These are phyloP conservation scores for Oligia latruncula DNA, from an alignment of 2,888 invertebrate genomes.

Conservation along the genomic window DNA sequence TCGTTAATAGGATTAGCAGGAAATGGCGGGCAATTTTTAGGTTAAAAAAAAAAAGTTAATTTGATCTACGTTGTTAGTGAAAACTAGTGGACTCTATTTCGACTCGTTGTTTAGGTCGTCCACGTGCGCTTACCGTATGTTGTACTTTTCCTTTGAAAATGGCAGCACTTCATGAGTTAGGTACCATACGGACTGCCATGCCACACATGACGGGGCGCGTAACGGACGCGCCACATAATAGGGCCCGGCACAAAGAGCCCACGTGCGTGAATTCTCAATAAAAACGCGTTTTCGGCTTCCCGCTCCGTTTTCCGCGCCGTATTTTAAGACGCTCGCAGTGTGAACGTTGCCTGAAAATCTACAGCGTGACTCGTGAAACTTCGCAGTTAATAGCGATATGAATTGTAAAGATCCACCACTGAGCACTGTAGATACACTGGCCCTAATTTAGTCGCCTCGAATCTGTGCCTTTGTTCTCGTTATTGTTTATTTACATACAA, in stretches of 20 bases:
- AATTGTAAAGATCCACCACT: neutral
- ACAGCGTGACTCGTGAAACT: neutral
- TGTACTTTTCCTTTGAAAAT: neutral
- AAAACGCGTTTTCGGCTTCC: neutral
- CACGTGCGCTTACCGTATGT: neutral
- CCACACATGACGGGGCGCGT: neutral
- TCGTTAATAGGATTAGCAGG: neutral
- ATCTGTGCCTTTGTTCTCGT: neutral
- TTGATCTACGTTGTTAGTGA: neutral
- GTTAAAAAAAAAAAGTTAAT: neutral
- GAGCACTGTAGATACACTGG: neutral
- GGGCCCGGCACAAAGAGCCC: neutral
- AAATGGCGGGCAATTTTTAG: neutral
- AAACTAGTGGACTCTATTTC: neutral
- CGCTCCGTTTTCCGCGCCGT: neutral
- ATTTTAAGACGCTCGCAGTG: neutral
- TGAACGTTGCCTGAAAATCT: neutral
- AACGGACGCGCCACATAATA: neutral
- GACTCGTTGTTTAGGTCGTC: neutral
- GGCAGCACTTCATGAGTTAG: too few species aligned
- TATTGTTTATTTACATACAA: neutral
- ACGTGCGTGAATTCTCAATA: neutral
- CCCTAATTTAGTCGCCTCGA: too few species aligned
- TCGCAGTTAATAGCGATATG: neutral
- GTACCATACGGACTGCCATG: too few species aligned